A percentile compares a stretch with the other conserved stretches of the same genome.
These are phyloP conservation scores for Tylochromis polylepis DNA, from an alignment of 2,113 vertebrate genomes.

Conservation along the genomic window DNA sequence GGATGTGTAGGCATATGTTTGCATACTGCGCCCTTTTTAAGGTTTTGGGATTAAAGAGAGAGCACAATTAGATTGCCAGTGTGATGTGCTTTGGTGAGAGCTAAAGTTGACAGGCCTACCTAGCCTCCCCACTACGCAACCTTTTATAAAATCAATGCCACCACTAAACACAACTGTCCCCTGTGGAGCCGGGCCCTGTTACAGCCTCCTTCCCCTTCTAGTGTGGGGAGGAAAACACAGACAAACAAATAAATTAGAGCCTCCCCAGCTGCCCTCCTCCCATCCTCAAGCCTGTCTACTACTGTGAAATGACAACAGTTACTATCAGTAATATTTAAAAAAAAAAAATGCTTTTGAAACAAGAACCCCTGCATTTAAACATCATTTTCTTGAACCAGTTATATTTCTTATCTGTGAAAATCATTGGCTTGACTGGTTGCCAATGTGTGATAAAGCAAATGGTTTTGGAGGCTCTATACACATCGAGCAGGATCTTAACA, in stretches of 20 bases:
- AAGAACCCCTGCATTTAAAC: constrained; percentile 43
- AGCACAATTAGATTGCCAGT: constrained; percentile 59
- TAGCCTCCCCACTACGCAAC: constrained; percentile 62
- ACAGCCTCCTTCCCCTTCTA: constrained; percentile 39
- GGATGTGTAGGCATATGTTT: constrained; percentile 6
- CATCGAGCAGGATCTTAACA: neutral
- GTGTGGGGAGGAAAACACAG: constrained; percentile 54
- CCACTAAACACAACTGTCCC: constrained; percentile 66
- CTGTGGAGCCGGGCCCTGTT: constrained; percentile 48
- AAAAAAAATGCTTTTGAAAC: constrained; percentile 3
- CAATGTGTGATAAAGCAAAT: constrained; percentile 8
- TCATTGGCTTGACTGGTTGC: constrained; percentile 26
- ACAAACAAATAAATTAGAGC: constrained; percentile 70
- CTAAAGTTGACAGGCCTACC: constrained; percentile 65
- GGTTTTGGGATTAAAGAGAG: constrained; percentile 19
- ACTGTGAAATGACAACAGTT: constrained; percentile 35
- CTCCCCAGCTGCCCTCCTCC: constrained; percentile 31
- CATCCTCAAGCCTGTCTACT: constrained; percentile 20
- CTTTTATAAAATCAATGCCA: constrained; percentile 76
- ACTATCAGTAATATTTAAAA: constrained; percentile 27
- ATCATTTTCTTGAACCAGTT: constrained; percentile 46
- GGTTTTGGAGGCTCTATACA: constrained; percentile 6
- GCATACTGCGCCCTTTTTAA: constrained; percentile 36
- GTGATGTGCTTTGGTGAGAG: constrained; percentile 39
- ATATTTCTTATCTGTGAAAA: constrained; percentile 29